Percentiles rank a stretch among this genome's conserved stretches.
These are phyloP conservation scores for Calliphora vomitoria DNA, from an alignment of 2,888 invertebrate genomes.

Conservation along the genomic window DNA sequence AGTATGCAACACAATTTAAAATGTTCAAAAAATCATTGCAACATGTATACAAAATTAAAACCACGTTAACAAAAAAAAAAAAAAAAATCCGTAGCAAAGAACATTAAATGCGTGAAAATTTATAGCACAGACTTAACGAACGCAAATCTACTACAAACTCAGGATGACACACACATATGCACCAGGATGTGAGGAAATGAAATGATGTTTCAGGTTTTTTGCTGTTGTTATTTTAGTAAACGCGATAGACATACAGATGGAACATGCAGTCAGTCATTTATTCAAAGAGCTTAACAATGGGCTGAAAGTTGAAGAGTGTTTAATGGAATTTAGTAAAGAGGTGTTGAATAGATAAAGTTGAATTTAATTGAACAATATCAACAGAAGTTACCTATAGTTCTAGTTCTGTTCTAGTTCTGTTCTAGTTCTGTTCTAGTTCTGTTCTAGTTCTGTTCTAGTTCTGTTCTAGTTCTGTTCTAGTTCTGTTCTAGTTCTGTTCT, in stretches of 20 bases:
- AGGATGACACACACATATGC: conserved; percentile 24
- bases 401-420: no score
- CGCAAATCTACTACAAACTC: conserved; percentile 40
- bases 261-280: conserved; percentile 47
- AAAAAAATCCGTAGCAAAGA: conserved; percentile 11
- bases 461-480: no score
- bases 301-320: conserved; percentile 17
- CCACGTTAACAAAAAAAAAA: conserved; percentile 58
- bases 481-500: no score
- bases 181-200: conserved; percentile 24
- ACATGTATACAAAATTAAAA: conserved; percentile 66
- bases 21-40: conserved; percentile 62
- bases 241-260: conserved; percentile 40
- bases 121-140: conserved; percentile 56
- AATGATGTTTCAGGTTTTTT: conserved; percentile 31
- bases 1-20: conserved; percentile 58
- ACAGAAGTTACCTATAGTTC: background rate
- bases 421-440: no score
- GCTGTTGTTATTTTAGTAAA: conserved; percentile 57
- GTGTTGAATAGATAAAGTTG: background rate
- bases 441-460: no score
- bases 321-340: background rate
- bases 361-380: background rate
- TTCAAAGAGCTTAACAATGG: conserved; percentile 49
- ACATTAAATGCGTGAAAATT: conserved; percentile 67